These are phyloP conservation scores for Andricus quercusramuli DNA, from an alignment of 2,888 invertebrate genomes.

Conservation along the genomic window DNA sequence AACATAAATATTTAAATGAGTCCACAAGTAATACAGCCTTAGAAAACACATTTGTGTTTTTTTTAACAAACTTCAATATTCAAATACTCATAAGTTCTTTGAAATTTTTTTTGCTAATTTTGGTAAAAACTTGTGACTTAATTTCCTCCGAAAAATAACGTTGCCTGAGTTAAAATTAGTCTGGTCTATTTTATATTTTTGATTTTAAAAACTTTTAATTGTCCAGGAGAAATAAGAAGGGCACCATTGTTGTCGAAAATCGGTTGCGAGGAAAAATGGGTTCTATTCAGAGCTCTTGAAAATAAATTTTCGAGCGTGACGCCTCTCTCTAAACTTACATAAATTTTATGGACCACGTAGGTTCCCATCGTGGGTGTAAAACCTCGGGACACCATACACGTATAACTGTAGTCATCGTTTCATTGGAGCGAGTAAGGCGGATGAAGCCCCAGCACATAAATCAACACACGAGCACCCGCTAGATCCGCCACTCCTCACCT, in stretches of 20 bases:
- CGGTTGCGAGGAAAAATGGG: not conserved
- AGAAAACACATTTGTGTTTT: too few species aligned
- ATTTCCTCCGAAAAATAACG: too few species aligned
- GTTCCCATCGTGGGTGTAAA: slow-evolving; percentile 11
- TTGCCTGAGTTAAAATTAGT: too few species aligned
- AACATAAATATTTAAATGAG: too few species aligned
- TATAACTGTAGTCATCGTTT: slow-evolving; percentile 30
- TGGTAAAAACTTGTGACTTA: too few species aligned
- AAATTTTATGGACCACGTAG: slow-evolving; percentile 29
- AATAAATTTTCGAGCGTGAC: slow-evolving; percentile 14
- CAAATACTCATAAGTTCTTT: too few species aligned
- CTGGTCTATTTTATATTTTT: too few species aligned
- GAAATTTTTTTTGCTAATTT: too few species aligned
- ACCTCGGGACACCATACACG: not conserved
- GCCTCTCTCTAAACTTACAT: slow-evolving; percentile 5
- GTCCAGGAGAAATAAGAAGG: not conserved
- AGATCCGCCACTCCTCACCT: slow-evolving; percentile 32
- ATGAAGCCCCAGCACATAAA: slow-evolving; percentile 35
- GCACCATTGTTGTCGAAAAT: not conserved
- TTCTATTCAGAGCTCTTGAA: slow-evolving; percentile 4
- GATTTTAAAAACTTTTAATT: too few species aligned
- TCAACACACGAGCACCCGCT: slow-evolving; percentile 26
- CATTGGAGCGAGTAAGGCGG: slow-evolving; percentile 16
- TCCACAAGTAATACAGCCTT: too few species aligned
- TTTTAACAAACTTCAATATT: too few species aligned